These are phyloP conservation scores for Sphenopsis melanotis DNA, from an alignment of 2,797 vertebrate species.

Conservation along the genomic window DNA sequence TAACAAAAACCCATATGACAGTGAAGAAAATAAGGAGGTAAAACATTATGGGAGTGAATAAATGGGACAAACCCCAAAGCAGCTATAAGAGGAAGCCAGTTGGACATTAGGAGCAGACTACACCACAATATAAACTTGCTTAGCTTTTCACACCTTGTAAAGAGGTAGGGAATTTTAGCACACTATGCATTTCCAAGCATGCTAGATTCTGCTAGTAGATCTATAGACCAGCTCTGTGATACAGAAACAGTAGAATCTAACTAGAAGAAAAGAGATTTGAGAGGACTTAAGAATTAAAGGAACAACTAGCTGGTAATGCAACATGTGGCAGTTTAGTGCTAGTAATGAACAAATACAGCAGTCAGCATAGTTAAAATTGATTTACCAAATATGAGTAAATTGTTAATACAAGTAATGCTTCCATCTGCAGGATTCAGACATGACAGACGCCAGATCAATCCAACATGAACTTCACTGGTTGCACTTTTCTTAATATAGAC, in stretches of 20 bases:
- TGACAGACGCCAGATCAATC: neutral
- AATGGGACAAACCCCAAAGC: neutral
- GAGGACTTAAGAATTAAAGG: neutral
- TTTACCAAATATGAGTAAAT: neutral
- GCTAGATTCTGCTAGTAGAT: neutral
- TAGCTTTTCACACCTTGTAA: neutral
- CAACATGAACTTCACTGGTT: neutral
- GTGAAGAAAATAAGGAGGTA: neutral
- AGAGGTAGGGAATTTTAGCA: neutral
- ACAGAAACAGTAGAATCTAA: neutral
- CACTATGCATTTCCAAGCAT: neutral
- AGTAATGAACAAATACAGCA: neutral
- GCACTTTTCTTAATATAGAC: neutral
- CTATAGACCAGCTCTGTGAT: neutral
- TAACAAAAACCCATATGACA: neutral
- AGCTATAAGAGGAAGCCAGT: fast-evolving
- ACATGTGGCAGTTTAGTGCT: neutral
- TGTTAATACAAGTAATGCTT: neutral
- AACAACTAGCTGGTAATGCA: neutral
- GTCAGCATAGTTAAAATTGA: neutral
- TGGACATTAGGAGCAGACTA: neutral
- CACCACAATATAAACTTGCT: neutral
- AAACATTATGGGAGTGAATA: neutral
- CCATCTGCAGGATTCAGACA: neutral
- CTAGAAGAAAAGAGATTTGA: neutral